Percentiles rank a stretch among this genome's conserved stretches.
Evolutionary conservation across 2,113 vertebrate species (phyloP).

Genomic region (Vulpes ferrilata): DNA sequence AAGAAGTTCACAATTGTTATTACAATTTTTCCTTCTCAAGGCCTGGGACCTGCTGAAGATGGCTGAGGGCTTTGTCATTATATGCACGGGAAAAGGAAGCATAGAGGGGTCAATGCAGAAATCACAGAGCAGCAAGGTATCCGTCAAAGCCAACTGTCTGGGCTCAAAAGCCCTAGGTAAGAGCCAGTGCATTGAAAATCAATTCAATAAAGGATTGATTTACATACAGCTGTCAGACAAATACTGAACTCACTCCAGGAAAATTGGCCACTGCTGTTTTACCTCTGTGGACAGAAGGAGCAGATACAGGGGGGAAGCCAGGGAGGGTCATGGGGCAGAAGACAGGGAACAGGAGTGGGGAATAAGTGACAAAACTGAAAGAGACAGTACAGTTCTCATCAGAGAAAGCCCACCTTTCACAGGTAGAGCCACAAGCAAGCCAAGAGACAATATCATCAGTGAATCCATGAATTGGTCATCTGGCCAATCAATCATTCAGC

Average conservation of each 20-base stretch:
- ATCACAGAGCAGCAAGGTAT: not conserved
- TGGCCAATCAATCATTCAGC: not conserved
- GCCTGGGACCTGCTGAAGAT: not conserved
- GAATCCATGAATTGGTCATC: not conserved
- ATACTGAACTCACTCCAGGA: not conserved
- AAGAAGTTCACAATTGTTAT: conserved; percentile 56
- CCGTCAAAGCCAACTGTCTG: not conserved
- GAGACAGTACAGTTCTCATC: not conserved
- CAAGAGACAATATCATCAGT: not conserved
- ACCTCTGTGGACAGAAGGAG: not conserved
- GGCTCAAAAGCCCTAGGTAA: not conserved
- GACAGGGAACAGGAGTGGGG: not conserved
- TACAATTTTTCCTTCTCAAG: not conserved
- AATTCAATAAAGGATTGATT: not conserved
- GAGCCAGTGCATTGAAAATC: not conserved
- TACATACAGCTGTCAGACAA: not conserved
- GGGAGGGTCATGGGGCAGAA: not conserved
- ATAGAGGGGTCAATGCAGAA: not conserved
- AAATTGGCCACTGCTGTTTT: not conserved
- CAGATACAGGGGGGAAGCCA: not conserved
- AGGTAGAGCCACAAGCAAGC: not conserved
- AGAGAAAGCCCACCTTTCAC: not conserved
- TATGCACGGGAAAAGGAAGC: not conserved
- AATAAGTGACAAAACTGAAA: not conserved
- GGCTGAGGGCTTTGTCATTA: not conserved